A percentile compares a stretch with the other conserved stretches of the same genome.
Evolutionary conservation across 2,797 vertebrate genomes (phyloP).

Genomic region (Eleutherodactylus coqui): DNA sequence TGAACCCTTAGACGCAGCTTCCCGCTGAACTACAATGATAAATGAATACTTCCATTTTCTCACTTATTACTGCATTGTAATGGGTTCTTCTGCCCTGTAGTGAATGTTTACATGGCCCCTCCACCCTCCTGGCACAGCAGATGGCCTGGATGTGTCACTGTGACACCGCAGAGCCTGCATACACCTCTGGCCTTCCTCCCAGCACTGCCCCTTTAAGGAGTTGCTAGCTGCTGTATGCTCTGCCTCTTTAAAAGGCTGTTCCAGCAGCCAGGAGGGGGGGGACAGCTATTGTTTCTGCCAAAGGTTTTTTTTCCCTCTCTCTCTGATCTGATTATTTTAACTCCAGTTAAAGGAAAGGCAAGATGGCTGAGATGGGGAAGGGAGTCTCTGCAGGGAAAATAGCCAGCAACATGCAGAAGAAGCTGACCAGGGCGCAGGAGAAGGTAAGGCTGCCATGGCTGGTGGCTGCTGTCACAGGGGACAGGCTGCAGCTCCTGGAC

Average conservation of each 20-base stretch:
- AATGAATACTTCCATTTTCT: no score
- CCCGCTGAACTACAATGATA: no score
- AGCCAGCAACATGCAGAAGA: constrained; percentile 97
- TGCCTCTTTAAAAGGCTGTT: constrained; percentile 79
- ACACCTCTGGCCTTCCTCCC: neutral
- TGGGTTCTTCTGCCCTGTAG: neutral
- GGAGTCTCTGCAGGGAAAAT: constrained; percentile 95
- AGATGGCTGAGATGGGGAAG: constrained; percentile 98
- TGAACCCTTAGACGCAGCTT: no score
- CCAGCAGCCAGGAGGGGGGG: constrained; percentile 60
- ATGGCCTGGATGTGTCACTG: neutral
- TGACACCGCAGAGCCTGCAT: neutral
- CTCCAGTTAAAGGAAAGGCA: constrained; percentile 70
- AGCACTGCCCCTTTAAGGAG: constrained; percentile 59
- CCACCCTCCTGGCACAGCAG: neutral
- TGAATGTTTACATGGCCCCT: neutral
- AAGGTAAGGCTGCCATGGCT: constrained; percentile 82
- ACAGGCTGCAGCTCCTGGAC: neutral
- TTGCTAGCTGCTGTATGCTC: neutral
- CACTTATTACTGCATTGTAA: no score
- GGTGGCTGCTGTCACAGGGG: neutral
- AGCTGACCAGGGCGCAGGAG: constrained; percentile 94
- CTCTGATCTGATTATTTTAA: constrained; percentile 61
- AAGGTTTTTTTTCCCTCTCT: constrained; percentile 61
- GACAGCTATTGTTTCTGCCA: constrained; percentile 66